Evolutionary conservation across 2,113 vertebrate genomes (phyloP), one percentile per base, ranked within the genome.

Genomic region (Strigops habroptila): DNA sequence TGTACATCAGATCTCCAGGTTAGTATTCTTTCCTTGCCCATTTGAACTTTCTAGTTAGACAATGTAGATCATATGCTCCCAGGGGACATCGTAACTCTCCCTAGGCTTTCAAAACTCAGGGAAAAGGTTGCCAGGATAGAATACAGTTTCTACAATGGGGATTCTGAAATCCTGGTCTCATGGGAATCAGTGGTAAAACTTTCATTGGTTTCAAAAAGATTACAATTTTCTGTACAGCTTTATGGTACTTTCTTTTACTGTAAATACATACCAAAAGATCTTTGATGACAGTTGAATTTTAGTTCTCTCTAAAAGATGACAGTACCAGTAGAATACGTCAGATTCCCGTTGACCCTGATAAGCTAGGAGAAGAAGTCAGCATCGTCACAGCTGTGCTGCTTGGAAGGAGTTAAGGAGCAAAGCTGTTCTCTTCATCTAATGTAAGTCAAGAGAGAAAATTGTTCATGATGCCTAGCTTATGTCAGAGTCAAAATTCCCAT

Each of bases 51-150:
- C 57, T 7, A 3, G 30, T 62, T 41, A 70, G 33, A 18, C 21
- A 31, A 7, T 62, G 46, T 28, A n/a, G 28, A 12, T 65, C 25
- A 10, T 57, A n/a, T 2, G 2, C 28, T 80, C 53, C 39, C 11
- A 15, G 13, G 33, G 17, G 63, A 41, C 46, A 12, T 37, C 0
- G 0, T 37, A 21, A 53, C 5, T 55, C 14, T 10, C 4, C 33
- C 9, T 3, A 6, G 25, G 15, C 52, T 53, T 81, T 64, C 44
- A 53, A 12, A 64, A 27, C 33, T 63, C 63, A 65, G 22, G 22
- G 28, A 83, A n/a, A 48, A 89, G 28, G 35, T 73, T 37, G 49
- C 57, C 25, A 22, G 48, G 49, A 57, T 33, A 51, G 23, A 77
- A 75, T 43, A 31, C 7, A 41, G 17, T 41, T 87, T 62, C 67